Evolutionary conservation across 2,113 vertebrate species (phyloP), one percentile per base, ranked within the genome.

Genomic region (Trachemys scripta): DNA sequence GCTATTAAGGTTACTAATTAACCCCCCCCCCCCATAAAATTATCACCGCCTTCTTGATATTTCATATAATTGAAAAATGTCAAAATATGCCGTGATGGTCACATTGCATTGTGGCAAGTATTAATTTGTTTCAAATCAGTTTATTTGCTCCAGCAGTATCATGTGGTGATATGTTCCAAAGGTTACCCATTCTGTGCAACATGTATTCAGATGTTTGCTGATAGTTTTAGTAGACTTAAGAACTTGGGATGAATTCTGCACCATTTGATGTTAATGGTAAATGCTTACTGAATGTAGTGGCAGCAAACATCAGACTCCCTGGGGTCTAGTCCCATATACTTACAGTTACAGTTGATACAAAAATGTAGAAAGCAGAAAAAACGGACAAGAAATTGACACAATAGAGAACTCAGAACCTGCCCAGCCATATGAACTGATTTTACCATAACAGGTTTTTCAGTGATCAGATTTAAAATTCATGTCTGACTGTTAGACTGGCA

Each of bases 381-480:
- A 4, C 20, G 20, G 31, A 3, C 45, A 92, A 84, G 49, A 69
- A 14, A 24, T 11, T 12, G 49, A 59, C 54, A 82, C n/a, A 22
- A 22, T 47, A 87, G 76, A 78, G 84, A 31, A 7, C 76, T 38
- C 29, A 89, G 6, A 56, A 85, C 1, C 8, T 35, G 45, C 76
- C 45, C 27, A 49, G 14, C 25, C 38, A 69, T 76, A 80, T 91
- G 81, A n/a, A 0, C 53, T 76, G 54, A 81, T 42, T 16, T 38
- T 50, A 22, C 59, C 31, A 0, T 14, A 35, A 2, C 42, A 1
- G 14, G 54, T 47, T 45, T 89, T 50, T 76, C 78, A 38, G 84
- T 24, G 83, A 31, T 3, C 10, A 62, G 79, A 8, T 2, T 22
- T 72, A 72, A 72, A 72, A 0, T 17, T 35, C 0, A 1, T 27